These are phyloP conservation scores for Halocynthia aurantium DNA, from an alignment of 23 tunicate genomes.

Conservation along the genomic window DNA sequence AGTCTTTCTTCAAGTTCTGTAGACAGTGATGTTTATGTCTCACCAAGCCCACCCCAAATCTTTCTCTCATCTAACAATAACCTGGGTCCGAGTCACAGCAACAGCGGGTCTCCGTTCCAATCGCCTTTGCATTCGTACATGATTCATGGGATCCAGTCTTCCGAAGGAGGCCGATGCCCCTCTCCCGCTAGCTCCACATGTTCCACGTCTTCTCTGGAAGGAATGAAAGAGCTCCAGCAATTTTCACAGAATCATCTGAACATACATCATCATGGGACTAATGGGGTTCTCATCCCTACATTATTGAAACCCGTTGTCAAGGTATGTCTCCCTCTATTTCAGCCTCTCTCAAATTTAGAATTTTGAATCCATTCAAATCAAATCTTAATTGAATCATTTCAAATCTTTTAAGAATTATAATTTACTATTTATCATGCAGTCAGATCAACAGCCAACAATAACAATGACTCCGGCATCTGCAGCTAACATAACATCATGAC, in stretches of 20 bases:
- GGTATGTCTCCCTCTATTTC: neutral
- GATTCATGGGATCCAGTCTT: constrained; percentile 4
- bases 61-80: constrained; percentile 9
- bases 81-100: constrained; percentile 1
- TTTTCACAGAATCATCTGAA: constrained; percentile 10
- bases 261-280: neutral
- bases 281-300: neutral
- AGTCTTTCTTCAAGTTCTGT: constrained; percentile 81
- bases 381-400: neutral
- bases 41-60: constrained; percentile 63
- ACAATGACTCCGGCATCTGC: constrained; percentile 1
- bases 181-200: constrained; percentile 88
- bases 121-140: constrained; percentile 13
- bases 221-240: constrained; percentile 56
- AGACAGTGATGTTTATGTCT: constrained; percentile 54
- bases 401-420: neutral
- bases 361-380: too few species aligned
- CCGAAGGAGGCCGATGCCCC: constrained; percentile 24
- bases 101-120: constrained; percentile 25
- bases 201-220: constrained; percentile 87
- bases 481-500: constrained; percentile 7
- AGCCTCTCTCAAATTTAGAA: too few species aligned
- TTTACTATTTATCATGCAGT: neutral
- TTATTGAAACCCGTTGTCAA: constrained; percentile 15
- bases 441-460: constrained; percentile 2